phyloP scores from a whole-genome alignment of 2,888 invertebrate species.

The Lepidochitona cinerea region DNA sequence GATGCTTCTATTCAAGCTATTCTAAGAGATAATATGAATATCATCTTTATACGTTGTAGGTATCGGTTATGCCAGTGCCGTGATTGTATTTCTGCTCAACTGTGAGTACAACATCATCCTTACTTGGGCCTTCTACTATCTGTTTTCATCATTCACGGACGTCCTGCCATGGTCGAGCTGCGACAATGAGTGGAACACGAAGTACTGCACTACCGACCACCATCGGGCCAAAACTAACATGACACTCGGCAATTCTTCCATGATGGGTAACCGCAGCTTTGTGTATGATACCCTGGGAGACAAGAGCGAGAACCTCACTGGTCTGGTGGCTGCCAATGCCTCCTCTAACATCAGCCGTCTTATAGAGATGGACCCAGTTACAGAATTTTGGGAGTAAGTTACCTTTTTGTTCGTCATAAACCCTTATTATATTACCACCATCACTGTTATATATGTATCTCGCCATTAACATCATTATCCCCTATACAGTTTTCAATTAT shows the following conservation, averaged over 20 bases:
- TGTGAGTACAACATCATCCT: constrained; percentile 80
- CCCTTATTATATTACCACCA: too few species aligned
- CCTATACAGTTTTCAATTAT: too few species aligned
- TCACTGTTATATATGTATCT: too few species aligned
- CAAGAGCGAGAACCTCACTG: background rate
- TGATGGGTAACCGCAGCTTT: background rate
- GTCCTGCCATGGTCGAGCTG: constrained; percentile 85
- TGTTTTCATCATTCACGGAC: constrained; percentile 78
- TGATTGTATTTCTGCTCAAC: constrained; percentile 69
- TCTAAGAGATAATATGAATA: too few species aligned
- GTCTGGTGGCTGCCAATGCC: background rate
- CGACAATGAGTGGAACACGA: constrained; percentile 85
- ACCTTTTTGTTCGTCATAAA: too few species aligned
- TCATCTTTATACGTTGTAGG: too few species aligned
- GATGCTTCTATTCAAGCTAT: too few species aligned
- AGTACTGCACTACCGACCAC: constrained; percentile 59
- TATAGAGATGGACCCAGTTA: constrained; percentile 70
- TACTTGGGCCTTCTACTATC: constrained; percentile 85
- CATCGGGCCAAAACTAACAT: background rate
- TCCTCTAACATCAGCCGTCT: background rate
- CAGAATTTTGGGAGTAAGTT: constrained; percentile 75
- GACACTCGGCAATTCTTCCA: background rate
- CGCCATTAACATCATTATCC: too few species aligned
- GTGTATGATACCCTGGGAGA: background rate
- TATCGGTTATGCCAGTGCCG: constrained; percentile 66